Conservation (phyloP, 2,888 invertebrate genomes). For the Lasioglossum leucozonium region DNA sequence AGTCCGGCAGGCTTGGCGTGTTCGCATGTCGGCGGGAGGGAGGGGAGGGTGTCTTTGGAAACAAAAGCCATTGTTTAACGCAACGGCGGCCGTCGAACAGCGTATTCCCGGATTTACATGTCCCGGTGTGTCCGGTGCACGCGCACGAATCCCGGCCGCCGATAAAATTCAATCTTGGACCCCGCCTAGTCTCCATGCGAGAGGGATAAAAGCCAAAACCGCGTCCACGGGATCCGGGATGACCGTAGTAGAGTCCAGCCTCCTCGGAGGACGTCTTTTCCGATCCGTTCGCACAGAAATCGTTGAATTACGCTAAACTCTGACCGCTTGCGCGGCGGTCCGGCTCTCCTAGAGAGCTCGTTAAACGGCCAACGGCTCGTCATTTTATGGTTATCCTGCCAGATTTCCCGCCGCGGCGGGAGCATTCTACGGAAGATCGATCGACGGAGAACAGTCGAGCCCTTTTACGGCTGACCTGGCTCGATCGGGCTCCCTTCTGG, state of each 20-base stretch:
- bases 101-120: conserved; percentile 71
- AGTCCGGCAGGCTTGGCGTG: neutral
- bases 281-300: conserved; percentile 81
- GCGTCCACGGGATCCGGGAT: conserved; percentile 61
- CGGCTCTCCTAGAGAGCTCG: conserved; percentile 28
- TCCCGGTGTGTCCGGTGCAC: conserved; percentile 48
- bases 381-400: conserved; percentile 51
- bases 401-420: conserved; percentile 16
- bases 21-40: neutral
- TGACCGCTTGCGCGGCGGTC: conserved; percentile 16
- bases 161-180: conserved; percentile 65
- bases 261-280: conserved; percentile 2
- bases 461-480: conserved; percentile 21
- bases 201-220: conserved; percentile 61
- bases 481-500: conserved; percentile 4
- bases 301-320: conserved; percentile 82
- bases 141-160: conserved; percentile 33
- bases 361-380: conserved; percentile 47
- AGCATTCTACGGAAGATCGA: conserved; percentile 61
- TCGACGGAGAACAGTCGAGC: conserved; percentile 46
- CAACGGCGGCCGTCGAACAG: conserved; percentile 58
- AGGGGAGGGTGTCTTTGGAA: conserved; percentile 48
- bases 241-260: conserved; percentile 65
- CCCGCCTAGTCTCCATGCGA: conserved; percentile 15
- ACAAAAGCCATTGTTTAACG: conserved; percentile 73